Percentiles rank a stretch among this genome's conserved stretches.
phyloP scores from a whole-genome alignment of 2,797 vertebrate genomes.

The Sebastiscus albofasciatus region DNA sequence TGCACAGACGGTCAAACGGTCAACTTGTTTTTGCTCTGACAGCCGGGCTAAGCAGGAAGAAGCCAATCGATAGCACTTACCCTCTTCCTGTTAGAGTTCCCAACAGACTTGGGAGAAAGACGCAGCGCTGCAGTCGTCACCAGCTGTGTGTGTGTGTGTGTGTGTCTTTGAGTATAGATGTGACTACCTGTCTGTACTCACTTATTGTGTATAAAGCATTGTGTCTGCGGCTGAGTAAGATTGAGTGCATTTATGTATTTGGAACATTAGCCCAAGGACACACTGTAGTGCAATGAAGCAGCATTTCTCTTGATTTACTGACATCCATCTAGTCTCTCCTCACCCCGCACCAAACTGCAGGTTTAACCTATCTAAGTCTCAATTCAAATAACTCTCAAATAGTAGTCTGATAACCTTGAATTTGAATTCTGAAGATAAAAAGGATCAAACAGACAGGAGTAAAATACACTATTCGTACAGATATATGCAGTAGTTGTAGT shows the following conservation, averaged over 20 bases:
- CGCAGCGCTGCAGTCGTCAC: slow-evolving; percentile 30
- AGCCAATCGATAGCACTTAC: slow-evolving; percentile 81
- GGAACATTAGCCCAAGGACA: slow-evolving; percentile 27
- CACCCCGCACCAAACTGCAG: neutral
- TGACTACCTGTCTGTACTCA: slow-evolving; percentile 9
- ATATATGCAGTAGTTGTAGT: neutral
- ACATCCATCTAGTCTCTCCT: slow-evolving; percentile 1
- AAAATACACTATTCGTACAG: neutral
- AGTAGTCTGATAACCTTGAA: slow-evolving; percentile 15
- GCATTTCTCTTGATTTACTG: slow-evolving; percentile 38
- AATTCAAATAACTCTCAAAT: neutral
- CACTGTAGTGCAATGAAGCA: neutral
- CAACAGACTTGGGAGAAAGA: slow-evolving; percentile 55
- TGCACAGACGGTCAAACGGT: slow-evolving; percentile 62
- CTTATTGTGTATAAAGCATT: slow-evolving; percentile 32
- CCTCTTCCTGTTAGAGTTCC: slow-evolving; percentile 77
- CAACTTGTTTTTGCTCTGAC: slow-evolving; percentile 73
- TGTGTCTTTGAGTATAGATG: neutral
- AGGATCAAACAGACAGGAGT: neutral
- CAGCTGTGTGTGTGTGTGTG: slow-evolving; percentile 16
- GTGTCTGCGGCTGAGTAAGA: slow-evolving; percentile 25
- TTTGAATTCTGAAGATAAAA: slow-evolving; percentile 9
- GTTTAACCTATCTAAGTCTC: neutral
- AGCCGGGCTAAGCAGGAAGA: slow-evolving; percentile 73
- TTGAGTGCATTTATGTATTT: slow-evolving; percentile 33